phyloP scores from a whole-genome alignment of 30 jellyfish, hydroid and myxozoan genomes.

The Turritopsis dohrnii region DNA sequence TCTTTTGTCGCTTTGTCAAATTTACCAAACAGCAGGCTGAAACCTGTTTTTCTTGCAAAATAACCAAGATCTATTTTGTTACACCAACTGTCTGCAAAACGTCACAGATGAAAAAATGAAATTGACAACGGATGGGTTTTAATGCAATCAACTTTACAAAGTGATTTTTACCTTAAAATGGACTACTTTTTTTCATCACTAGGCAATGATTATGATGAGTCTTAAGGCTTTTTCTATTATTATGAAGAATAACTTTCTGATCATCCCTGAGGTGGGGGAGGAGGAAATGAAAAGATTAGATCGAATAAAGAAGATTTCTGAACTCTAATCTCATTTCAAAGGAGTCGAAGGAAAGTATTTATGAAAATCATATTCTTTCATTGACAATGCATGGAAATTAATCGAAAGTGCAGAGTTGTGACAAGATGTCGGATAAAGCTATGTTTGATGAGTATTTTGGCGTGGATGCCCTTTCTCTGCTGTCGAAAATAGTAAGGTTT shows the following conservation, averaged over 20 bases:
- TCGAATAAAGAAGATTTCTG: not conserved
- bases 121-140: not conserved
- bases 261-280: not conserved
- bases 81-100: not conserved
- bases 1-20: not conserved
- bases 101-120: not conserved
- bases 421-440: not conserved
- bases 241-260: not conserved
- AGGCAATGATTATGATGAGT: not conserved
- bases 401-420: not conserved
- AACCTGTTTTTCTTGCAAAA: not conserved
- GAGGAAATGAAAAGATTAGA: not conserved
- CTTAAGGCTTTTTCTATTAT: not conserved
- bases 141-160: not conserved
- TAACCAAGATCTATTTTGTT: not conserved
- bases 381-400: not conserved
- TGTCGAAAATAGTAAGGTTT: too few species aligned
- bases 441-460: too few species aligned
- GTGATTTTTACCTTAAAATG: not conserved
- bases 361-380: not conserved
- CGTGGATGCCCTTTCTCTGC: too few species aligned
- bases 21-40: not conserved
- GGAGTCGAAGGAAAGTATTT: not conserved
- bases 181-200: not conserved
- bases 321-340: not conserved